Evolutionary conservation across 1,140 invertebrate genomes (phyloP).

Genomic region (Lucilia sericata): DNA sequence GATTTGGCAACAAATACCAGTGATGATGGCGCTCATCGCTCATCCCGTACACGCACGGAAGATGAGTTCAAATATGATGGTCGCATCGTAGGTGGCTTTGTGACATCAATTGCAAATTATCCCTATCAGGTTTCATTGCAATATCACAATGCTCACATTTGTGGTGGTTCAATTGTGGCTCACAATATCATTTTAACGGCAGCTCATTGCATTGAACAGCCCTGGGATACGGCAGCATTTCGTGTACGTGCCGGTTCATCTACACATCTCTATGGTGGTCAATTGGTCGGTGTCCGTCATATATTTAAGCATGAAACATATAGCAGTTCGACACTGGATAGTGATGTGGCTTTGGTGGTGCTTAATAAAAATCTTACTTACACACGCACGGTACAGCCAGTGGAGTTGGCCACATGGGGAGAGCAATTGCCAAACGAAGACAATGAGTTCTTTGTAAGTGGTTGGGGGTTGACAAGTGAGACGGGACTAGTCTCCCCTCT

Average conservation of each 20-base stretch:
- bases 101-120: slow-evolving; percentile 54
- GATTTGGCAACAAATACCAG: background rate
- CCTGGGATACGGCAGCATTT: slow-evolving; percentile 51
- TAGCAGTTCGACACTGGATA: slow-evolving; percentile 56
- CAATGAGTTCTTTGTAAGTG: slow-evolving; percentile 56
- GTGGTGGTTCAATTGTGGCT: slow-evolving; percentile 72
- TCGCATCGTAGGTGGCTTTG: slow-evolving; percentile 63
- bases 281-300: slow-evolving; percentile 54
- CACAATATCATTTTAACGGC: slow-evolving; percentile 72
- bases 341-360: slow-evolving; percentile 61
- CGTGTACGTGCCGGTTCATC: slow-evolving; percentile 56
- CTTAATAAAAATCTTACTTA: slow-evolving; percentile 56
- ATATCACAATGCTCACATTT: slow-evolving; percentile 60
- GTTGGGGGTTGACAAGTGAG: slow-evolving; percentile 61
- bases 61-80: slow-evolving; percentile 52
- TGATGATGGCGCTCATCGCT: background rate
- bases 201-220: slow-evolving; percentile 71
- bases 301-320: slow-evolving; percentile 60
- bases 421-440: slow-evolving; percentile 45
- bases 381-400: slow-evolving; percentile 53
- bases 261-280: slow-evolving; percentile 55
- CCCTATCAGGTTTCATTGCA: slow-evolving; percentile 64
- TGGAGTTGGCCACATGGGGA: slow-evolving; percentile 50
- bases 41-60: background rate
- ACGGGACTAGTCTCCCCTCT: slow-evolving; percentile 51